Percentiles rank a stretch among this genome's conserved stretches.
Conservation (phyloP, 2,888 invertebrate genomes). For the Scaptomyza reducta region DNA sequence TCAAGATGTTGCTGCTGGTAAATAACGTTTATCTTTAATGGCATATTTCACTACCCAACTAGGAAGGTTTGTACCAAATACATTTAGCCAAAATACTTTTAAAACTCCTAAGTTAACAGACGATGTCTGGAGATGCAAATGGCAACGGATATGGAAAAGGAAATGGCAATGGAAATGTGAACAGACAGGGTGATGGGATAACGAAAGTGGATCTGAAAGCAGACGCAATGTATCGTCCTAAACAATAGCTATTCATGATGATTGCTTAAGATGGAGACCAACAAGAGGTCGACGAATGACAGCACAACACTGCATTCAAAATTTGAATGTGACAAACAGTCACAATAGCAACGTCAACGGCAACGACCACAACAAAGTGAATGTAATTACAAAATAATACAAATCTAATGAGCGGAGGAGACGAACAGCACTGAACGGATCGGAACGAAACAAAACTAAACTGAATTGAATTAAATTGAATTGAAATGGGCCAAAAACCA, state of each 20-base stretch:
- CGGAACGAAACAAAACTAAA: not conserved
- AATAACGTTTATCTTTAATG: too few species aligned
- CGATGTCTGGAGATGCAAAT: too few species aligned
- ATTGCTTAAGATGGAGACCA: slow-evolving; percentile 2
- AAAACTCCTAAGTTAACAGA: too few species aligned
- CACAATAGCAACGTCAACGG: not conserved
- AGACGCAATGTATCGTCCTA: slow-evolving; percentile 1
- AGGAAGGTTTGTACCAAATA: too few species aligned
- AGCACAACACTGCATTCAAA: slow-evolving; percentile 10
- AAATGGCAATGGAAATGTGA: not conserved
- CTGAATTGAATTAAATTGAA: not conserved
- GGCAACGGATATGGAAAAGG: not conserved
- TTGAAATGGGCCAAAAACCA: not conserved
- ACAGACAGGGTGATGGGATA: not conserved
- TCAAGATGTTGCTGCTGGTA: too few species aligned
- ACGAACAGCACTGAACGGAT: not conserved
- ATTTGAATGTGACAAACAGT: slow-evolving; percentile 17
- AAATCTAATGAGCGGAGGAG: slow-evolving; percentile 34
- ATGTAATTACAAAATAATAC: slow-evolving; percentile 49
- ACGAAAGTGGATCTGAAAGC: not conserved
- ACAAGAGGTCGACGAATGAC: slow-evolving; percentile 34
- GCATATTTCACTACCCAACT: too few species aligned
- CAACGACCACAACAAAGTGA: not conserved
- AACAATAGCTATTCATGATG: not conserved
- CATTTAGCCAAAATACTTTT: slow-evolving; percentile 1